Base-by-base conservation (phyloP, 2,888 invertebrate species). In the Netelia inedita region DNA sequence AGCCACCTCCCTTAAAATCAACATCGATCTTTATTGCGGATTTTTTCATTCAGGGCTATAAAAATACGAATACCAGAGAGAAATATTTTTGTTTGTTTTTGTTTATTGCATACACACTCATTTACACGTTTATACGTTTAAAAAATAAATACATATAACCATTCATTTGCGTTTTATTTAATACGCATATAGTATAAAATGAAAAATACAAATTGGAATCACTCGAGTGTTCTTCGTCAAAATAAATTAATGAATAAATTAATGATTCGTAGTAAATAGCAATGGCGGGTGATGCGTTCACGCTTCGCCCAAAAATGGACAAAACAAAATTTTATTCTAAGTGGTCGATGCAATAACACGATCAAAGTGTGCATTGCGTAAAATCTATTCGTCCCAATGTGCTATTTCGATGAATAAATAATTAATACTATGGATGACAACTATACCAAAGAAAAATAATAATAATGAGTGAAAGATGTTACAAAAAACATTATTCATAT, bases 51-150 rank as follows among this genome's bases (percentile, higher is more conserved):
- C 19, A 55, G 8, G 8, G 16, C 8, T 55, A n/a, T n/a, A 3
- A 16, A 19, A 55, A 46, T 14, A 46, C 0, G n/a, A 55, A 55
- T n/a, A 46, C 11, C 46, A 46, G 46, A 46, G 2, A 14, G 14
- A 14, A n/a, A 28, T 9, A 3, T 53, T 16, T 21, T 28, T 41
- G 0, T 53, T 50, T 43, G 5, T 19, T 43, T 28, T 16, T 0
- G 87, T 89, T 90, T 89, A 90, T 89, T 90, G 86, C 88, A 82
- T 85, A 85, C 73, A 80, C 80, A 86, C 79, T 88, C 82, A 81
- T 85, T 79, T 86, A 88, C 84, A 85, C 85, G 82, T 81, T 80
- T 87, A 78, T 63, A 88, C 75, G 41, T 75, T 76, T 76, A n/a
- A 43, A 46, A 87, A 80, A 86, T 83, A 83, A 85, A 84, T 82